phyloP scores from a whole-genome alignment of 2,113 vertebrate species.

The Pampusana beccarii region DNA sequence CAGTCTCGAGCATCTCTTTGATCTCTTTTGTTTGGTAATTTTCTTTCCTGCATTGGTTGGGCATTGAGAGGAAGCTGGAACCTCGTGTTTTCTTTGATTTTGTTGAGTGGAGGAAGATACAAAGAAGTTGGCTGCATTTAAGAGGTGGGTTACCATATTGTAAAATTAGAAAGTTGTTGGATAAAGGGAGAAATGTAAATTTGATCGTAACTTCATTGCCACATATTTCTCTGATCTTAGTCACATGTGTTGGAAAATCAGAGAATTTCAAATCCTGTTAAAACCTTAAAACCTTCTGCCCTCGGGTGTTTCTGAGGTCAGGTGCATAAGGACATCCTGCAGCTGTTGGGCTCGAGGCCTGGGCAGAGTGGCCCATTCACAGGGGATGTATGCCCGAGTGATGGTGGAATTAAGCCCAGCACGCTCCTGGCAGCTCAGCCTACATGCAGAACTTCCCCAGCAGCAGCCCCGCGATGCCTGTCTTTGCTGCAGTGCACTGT shows the following conservation, averaged over 20 bases:
- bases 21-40: background rate
- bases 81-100: background rate
- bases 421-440: background rate
- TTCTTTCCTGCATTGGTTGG: background rate
- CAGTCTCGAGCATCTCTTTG: background rate
- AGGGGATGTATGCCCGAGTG: accelerated
- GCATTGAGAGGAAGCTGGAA: background rate
- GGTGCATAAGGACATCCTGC: background rate
- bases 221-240: background rate
- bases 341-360: background rate
- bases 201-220: background rate
- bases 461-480: accelerated
- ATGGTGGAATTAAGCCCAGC: background rate
- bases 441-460: background rate
- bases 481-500: background rate
- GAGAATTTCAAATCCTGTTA: background rate
- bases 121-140: background rate
- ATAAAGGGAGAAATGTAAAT: background rate
- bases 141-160: background rate
- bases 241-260: background rate
- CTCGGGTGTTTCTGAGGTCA: accelerated
- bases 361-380: background rate
- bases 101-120: background rate
- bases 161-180: background rate
- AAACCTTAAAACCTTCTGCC: background rate